Conservation (phyloP, 2,113 vertebrate species). For the Myotis davidii region DNA sequence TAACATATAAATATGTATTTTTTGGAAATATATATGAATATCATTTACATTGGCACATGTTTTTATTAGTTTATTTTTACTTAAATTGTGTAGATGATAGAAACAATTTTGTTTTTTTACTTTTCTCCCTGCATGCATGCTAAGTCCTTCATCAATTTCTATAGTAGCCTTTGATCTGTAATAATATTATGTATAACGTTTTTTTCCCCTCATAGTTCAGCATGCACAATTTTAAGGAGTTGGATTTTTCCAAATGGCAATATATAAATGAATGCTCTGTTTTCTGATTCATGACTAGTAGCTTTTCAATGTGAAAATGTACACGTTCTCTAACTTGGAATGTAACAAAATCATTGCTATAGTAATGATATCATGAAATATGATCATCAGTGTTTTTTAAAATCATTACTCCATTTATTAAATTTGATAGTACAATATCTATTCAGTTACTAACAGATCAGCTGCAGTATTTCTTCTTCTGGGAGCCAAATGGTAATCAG, state of each 20-base stretch:
- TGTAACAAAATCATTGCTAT: conserved; percentile 68
- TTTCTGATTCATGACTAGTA: conserved; percentile 56
- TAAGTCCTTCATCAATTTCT: not conserved
- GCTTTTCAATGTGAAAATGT: conserved; percentile 65
- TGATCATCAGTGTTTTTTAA: conserved; percentile 66
- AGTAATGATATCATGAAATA: conserved; percentile 68
- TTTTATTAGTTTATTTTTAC: not conserved
- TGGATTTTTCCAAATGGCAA: not conserved
- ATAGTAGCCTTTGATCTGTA: not conserved
- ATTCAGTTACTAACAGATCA: conserved; percentile 76
- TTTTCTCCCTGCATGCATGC: not conserved
- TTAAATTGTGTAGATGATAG: not conserved
- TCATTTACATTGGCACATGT: not conserved
- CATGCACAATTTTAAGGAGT: not conserved
- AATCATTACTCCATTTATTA: conserved; percentile 68
- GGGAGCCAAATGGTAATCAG: conserved; percentile 58
- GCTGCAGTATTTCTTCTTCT: conserved; percentile 59
- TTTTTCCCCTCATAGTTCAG: not conserved
- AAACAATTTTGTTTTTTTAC: not conserved
- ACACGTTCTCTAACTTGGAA: conserved; percentile 43
- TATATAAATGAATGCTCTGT: conserved; percentile 36
- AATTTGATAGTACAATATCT: conserved; percentile 59
- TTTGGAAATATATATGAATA: not conserved
- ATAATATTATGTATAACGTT: not conserved
- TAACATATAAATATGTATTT: not conserved